These are phyloP conservation scores for Eudasyphora cyanicolor DNA, from an alignment of 2,888 invertebrate species.

Conservation along the genomic window DNA sequence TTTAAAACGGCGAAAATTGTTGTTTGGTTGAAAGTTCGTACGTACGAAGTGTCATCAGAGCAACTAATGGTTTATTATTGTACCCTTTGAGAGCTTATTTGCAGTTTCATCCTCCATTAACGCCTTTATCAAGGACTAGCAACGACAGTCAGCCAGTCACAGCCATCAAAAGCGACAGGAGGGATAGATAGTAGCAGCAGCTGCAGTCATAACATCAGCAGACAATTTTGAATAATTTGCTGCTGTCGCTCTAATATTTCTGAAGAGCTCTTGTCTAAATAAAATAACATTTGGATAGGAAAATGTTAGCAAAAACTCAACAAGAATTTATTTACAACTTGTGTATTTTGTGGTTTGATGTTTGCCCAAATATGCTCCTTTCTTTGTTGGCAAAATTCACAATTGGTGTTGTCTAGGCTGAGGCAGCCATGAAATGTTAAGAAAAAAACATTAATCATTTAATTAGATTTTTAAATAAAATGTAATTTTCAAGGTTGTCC, in stretches of 20 bases:
- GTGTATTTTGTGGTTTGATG: neutral
- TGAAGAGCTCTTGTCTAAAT: neutral
- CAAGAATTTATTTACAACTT: neutral
- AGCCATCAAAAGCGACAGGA: neutral
- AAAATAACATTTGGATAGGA: neutral
- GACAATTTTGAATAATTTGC: neutral
- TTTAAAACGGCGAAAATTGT: neutral
- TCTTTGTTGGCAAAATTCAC: neutral
- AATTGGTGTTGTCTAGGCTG: neutral
- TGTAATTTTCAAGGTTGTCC: neutral
- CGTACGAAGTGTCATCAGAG: neutral
- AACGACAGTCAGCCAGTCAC: neutral
- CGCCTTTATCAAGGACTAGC: conserved; percentile 25
- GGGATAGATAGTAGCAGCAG: neutral
- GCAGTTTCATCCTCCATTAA: conserved; percentile 27
- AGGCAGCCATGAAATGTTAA: neutral
- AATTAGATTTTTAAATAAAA: neutral
- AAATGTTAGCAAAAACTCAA: neutral
- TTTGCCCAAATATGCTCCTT: neutral
- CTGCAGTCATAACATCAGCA: neutral
- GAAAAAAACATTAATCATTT: neutral
- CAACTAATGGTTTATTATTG: conserved; percentile 14
- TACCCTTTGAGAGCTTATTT: conserved; percentile 30
- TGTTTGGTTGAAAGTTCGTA: neutral
- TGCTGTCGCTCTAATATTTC: neutral